phyloP scores from a whole-genome alignment of 2,888 invertebrate genomes.

The Latrodectus elegans region DNA sequence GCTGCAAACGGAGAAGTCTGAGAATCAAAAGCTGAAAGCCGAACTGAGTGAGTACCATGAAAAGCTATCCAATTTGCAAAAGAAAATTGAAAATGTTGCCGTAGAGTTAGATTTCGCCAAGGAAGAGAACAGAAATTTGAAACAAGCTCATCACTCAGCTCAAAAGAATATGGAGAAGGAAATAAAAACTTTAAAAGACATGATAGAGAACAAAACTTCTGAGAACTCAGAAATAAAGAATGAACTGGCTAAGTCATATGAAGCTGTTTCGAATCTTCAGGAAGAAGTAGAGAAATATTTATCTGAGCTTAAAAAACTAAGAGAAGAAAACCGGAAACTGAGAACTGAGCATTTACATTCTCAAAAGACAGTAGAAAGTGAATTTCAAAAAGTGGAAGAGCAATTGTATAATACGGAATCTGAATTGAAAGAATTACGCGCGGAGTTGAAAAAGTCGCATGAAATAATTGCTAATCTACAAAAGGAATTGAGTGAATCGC shows the following conservation, averaged over 20 bases:
- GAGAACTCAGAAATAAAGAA: constrained; percentile 59
- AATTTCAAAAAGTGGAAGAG: constrained; percentile 61
- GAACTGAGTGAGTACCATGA: constrained; percentile 65
- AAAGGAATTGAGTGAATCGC: constrained; percentile 42
- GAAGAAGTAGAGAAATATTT: constrained; percentile 56
- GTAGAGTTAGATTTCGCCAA: constrained; percentile 61
- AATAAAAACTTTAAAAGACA: constrained; percentile 59
- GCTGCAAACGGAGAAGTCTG: constrained; percentile 57
- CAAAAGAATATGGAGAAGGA: constrained; percentile 65
- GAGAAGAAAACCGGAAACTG: constrained; percentile 79
- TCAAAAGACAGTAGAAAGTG: constrained; percentile 59
- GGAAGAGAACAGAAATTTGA: constrained; percentile 62
- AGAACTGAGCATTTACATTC: constrained; percentile 50
- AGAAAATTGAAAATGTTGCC: constrained; percentile 60
- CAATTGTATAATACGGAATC: constrained; percentile 43
- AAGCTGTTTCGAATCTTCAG: constrained; percentile 54
- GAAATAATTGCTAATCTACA: constrained; percentile 39
- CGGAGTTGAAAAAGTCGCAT: constrained; percentile 50
- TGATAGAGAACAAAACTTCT: constrained; percentile 49
- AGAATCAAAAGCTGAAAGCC: constrained; percentile 59
- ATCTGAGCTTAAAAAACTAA: constrained; percentile 83
- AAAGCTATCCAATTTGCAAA: constrained; percentile 55
- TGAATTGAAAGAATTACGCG: constrained; percentile 54
- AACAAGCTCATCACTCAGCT: constrained; percentile 39
- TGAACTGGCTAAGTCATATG: constrained; percentile 62